These are phyloP conservation scores for Opisthocomus hoazin DNA, from an alignment of 2,113 vertebrate species.

Conservation along the genomic window DNA sequence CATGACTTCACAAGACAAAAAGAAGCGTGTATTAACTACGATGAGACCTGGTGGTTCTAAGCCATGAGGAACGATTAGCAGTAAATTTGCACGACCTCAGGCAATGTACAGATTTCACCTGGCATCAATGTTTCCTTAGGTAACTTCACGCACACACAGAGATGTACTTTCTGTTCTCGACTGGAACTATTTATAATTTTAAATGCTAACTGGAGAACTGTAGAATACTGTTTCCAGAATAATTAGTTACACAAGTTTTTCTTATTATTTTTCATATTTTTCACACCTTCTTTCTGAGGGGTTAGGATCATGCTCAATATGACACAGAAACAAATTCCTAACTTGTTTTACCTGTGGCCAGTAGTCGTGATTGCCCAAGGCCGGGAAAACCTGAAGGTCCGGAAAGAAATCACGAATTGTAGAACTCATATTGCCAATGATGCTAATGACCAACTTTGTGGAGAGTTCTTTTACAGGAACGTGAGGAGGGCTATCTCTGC, in stretches of 20 bases:
- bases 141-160: background rate
- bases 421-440: constrained; percentile 87
- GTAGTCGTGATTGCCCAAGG: constrained; percentile 95
- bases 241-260: background rate
- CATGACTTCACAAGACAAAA: background rate
- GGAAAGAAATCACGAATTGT: constrained; percentile 83
- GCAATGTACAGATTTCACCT: background rate
- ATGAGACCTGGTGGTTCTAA: background rate
- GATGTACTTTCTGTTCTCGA: background rate
- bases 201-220: background rate
- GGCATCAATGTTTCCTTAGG: background rate
- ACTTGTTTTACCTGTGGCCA: constrained; percentile 90
- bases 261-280: background rate
- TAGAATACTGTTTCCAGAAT: background rate
- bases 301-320: background rate
- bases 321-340: background rate
- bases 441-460: constrained; percentile 83
- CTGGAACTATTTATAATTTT: background rate
- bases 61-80: background rate
- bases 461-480: constrained; percentile 84
- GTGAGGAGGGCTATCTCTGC: constrained; percentile 93
- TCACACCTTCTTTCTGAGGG: background rate
- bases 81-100: background rate
- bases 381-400: constrained; percentile 85
- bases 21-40: background rate